Base-by-base conservation (phyloP, 2,888 invertebrate genomes). In the Operophtera brumata region DNA sequence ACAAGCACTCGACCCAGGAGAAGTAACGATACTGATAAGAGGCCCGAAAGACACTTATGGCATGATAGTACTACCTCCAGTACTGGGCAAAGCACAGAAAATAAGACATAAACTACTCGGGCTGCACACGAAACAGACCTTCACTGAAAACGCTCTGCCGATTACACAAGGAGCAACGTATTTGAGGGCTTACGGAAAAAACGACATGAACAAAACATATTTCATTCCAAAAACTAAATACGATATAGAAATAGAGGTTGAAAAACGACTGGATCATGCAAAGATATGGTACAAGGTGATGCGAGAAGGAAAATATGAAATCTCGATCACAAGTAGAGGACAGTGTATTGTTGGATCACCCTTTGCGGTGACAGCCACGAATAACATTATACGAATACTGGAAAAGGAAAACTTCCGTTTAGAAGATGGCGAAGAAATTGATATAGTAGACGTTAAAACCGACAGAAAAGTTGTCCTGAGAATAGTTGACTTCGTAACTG, bases 291-390 rank as follows among this genome's bases (percentile, higher is more conserved):
- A 92, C 58, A 75, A 78, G 1, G 91, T 92, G 0, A 83, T 77
- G 40, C 74, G 84, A 57, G 85, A 87, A 67, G 93, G 93, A 2
- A 87, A 88, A 69, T 91, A 93, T 67, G 91, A 92, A 75, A 82
- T 93, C 34, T 91, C 86, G 28, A 84, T 93, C 39, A 91, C 91
- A 11, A 91, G 90, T 49, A 86, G 91, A 71, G 92, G 92, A 0
- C 89, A 90, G 69, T 84, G 87, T 65, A 82, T 92, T 36, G 86
- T 89, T 30, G 93, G 93, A n/a, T 93, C 93, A 14, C 93, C 93
- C 1, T 93, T 90, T 66, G 75, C 75, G 47, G 82, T 92, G 3
- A 90, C 83, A 50, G 88, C 91, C 13, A 78, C 84, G 2, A 71
- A 80, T 49, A 82, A 87, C 56, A 84, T 88, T 34, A 57, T 88